phyloP scores from a whole-genome alignment of 2,888 invertebrate species.

The Seira sanloemensis region DNA sequence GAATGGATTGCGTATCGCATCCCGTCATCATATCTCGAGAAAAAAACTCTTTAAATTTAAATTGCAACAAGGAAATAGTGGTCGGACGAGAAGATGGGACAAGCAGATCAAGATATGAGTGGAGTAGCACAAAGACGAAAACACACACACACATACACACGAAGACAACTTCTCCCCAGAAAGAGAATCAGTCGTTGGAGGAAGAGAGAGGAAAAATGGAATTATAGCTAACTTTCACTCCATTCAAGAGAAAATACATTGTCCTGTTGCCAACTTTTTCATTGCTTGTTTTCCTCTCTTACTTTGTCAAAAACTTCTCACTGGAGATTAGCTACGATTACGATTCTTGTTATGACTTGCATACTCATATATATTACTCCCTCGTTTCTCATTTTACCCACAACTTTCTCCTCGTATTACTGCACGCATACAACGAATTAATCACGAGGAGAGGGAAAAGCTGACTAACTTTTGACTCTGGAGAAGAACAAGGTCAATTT shows the following conservation, averaged over 20 bases:
- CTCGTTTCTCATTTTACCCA: background rate
- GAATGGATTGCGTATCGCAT: slow-evolving; percentile 4
- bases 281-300: slow-evolving; percentile 1
- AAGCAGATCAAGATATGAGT: background rate
- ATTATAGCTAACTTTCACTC: slow-evolving; percentile 5
- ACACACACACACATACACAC: background rate
- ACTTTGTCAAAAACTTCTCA: background rate
- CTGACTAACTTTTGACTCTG: too few species aligned
- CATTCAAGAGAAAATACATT: slow-evolving; percentile 4
- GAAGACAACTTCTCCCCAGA: background rate
- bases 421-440: too few species aligned
- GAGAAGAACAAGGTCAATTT: too few species aligned
- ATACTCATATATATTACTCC: slow-evolving; percentile 7
- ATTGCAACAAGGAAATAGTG: slow-evolving; percentile 1
- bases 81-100: background rate
- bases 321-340: slow-evolving; percentile 9
- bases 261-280: slow-evolving; percentile 1
- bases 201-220: background rate
- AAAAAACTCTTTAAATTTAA: slow-evolving; percentile 4
- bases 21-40: slow-evolving; percentile 2
- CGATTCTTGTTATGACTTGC: background rate
- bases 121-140: background rate
- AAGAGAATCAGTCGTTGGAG: background rate
- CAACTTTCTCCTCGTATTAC: too few species aligned
- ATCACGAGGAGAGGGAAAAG: too few species aligned